A percentile compares a stretch with the other conserved stretches of the same genome.
These are phyloP conservation scores for Anas bahamensis DNA, from an alignment of 2,797 vertebrate genomes.

Conservation along the genomic window DNA sequence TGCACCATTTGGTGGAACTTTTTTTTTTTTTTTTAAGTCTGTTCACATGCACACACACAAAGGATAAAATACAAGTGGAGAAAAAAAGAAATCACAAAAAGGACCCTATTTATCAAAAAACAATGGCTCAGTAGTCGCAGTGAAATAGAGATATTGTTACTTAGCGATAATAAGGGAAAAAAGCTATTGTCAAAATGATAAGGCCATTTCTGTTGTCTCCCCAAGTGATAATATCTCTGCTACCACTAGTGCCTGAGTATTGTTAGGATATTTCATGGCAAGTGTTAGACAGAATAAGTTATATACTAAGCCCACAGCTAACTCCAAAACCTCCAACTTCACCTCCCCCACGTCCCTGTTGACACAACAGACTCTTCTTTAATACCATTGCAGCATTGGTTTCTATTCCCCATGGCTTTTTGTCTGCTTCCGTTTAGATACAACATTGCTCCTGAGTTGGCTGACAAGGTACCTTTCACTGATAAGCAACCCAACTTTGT, in stretches of 20 bases:
- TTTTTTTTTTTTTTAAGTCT: constrained; percentile 18
- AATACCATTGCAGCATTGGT: constrained; percentile 24
- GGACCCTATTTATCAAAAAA: constrained; percentile 62
- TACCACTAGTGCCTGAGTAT: constrained; percentile 44
- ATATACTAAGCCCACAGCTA: constrained; percentile 64
- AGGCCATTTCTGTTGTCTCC: constrained; percentile 72
- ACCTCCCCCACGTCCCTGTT: constrained; percentile 14
- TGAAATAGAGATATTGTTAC: constrained; percentile 73
- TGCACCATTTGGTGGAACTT: neutral
- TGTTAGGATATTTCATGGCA: constrained; percentile 72
- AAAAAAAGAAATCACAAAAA: constrained; percentile 33
- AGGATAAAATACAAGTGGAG: constrained; percentile 38
- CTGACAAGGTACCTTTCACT: constrained; percentile 65
- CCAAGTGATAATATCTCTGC: constrained; percentile 73
- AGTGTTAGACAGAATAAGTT: constrained; percentile 66
- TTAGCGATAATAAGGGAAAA: constrained; percentile 67
- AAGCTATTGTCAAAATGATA: constrained; percentile 74
- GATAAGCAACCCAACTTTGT: constrained; percentile 63
- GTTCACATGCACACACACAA: constrained; percentile 27
- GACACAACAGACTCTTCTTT: constrained; percentile 23
- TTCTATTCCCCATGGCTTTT: constrained; percentile 57
- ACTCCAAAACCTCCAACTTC: constrained; percentile 11
- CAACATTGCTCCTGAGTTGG: neutral
- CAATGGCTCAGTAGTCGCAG: constrained; percentile 34
- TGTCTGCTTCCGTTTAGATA: constrained; percentile 27